Conservation (phyloP, 2,888 invertebrate genomes). For the Deroplatys truncata region DNA sequence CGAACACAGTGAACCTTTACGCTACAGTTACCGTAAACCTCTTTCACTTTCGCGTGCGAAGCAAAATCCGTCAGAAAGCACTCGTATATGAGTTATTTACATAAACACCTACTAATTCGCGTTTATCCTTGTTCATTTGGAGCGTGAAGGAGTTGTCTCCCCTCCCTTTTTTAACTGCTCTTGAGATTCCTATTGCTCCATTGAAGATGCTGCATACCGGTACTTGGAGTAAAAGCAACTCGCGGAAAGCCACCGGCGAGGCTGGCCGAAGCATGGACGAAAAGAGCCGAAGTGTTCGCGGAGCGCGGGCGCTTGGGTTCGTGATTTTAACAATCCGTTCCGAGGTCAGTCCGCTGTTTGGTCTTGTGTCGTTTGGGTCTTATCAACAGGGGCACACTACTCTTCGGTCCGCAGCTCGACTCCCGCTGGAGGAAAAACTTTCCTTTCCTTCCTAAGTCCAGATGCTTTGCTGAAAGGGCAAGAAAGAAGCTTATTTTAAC, state of each 20-base stretch:
- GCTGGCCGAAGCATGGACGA: neutral
- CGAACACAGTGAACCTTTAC: too few relatives aligned
- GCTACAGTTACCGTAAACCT: too few relatives aligned
- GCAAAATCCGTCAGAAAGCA: too few relatives aligned
- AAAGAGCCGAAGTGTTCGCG: neutral
- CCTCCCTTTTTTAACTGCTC: neutral
- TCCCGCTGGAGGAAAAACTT: neutral
- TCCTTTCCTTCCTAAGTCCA: neutral
- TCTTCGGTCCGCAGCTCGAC: neutral
- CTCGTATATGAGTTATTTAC: too few relatives aligned
- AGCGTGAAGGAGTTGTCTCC: too few relatives aligned
- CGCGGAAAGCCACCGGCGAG: neutral
- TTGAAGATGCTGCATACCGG: neutral
- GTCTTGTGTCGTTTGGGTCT: neutral
- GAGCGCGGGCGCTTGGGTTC: neutral
- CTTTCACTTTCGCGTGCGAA: too few relatives aligned
- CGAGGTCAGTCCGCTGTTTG: neutral
- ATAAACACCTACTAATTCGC: too few relatives aligned
- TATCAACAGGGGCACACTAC: neutral
- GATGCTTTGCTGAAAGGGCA: neutral
- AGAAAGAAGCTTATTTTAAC: neutral
- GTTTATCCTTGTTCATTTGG: too few relatives aligned
- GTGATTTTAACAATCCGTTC: neutral
- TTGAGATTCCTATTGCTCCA: neutral
- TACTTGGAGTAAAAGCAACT: neutral